Evolutionary conservation across 2,113 vertebrate genomes (phyloP).

Genomic region (Cheilinus undulatus): DNA sequence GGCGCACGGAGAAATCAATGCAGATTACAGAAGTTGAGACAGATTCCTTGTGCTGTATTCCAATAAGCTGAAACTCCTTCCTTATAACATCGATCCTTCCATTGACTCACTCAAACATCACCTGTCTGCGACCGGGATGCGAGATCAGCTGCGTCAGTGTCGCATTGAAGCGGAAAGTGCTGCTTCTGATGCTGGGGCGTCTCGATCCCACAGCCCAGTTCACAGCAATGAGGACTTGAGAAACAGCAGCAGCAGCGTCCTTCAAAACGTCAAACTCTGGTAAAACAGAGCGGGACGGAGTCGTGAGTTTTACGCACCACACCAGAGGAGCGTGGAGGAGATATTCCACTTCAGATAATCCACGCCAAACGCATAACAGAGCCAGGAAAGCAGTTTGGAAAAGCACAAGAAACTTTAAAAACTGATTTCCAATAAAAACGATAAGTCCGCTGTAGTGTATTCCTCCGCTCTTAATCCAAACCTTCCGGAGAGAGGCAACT

Average conservation of each 20-base stretch:
- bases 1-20: slow-evolving; percentile 59
- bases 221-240: slow-evolving; percentile 24
- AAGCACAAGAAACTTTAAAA: not conserved
- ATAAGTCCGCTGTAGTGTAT: slow-evolving; percentile 2
- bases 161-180: slow-evolving; percentile 65
- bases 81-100: slow-evolving; percentile 13
- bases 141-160: slow-evolving; percentile 72
- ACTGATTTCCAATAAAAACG: not conserved
- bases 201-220: slow-evolving; percentile 39
- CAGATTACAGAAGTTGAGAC: slow-evolving; percentile 48
- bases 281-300: not conserved
- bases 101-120: slow-evolving; percentile 55
- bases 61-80: slow-evolving; percentile 32
- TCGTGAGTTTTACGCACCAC: slow-evolving; percentile 16
- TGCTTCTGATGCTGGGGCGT: slow-evolving; percentile 44
- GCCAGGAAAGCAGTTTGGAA: not conserved
- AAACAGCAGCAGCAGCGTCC: not conserved
- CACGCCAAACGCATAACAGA: not conserved
- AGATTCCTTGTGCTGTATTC: slow-evolving; percentile 33
- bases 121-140: slow-evolving; percentile 51
- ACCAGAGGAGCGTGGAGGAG: not conserved
- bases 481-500: slow-evolving; percentile 43
- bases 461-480: slow-evolving; percentile 11
- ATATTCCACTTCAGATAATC: slow-evolving; percentile 13
- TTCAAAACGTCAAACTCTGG: not conserved